phyloP scores from a whole-genome alignment of 2,113 vertebrate species.

The Vireo altiloquus region DNA sequence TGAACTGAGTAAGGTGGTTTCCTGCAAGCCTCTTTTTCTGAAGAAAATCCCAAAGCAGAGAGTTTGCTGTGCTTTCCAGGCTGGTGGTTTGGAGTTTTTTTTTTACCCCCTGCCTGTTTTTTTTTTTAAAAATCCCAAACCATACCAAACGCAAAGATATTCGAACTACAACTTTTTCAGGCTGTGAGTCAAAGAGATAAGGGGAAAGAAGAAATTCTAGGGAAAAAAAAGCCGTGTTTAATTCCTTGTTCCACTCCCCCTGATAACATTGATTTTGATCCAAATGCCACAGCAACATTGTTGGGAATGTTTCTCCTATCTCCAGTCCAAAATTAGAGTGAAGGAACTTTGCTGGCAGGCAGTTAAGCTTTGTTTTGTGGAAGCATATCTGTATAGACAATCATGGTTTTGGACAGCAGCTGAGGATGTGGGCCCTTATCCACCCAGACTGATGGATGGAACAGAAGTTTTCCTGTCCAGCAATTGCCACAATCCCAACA shows the following conservation, averaged over 20 bases:
- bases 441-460: neutral
- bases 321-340: slow-evolving; percentile 28
- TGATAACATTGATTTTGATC: neutral
- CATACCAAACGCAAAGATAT: neutral
- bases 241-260: neutral
- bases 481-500: neutral
- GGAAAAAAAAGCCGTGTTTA: neutral
- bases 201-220: neutral
- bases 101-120: fast-evolving
- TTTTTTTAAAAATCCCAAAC: neutral
- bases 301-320: slow-evolving; percentile 39
- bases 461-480: neutral
- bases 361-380: neutral
- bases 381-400: neutral
- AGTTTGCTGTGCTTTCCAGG: neutral
- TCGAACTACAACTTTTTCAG: neutral
- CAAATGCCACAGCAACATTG: neutral
- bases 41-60: neutral
- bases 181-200: neutral
- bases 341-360: neutral
- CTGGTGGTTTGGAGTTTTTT: neutral
- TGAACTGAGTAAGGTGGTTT: neutral
- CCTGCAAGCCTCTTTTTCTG: neutral
- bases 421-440: neutral
- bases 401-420: neutral